Base-by-base conservation (phyloP, 2,797 vertebrate genomes). In the Gymnocypris eckloni region DNA sequence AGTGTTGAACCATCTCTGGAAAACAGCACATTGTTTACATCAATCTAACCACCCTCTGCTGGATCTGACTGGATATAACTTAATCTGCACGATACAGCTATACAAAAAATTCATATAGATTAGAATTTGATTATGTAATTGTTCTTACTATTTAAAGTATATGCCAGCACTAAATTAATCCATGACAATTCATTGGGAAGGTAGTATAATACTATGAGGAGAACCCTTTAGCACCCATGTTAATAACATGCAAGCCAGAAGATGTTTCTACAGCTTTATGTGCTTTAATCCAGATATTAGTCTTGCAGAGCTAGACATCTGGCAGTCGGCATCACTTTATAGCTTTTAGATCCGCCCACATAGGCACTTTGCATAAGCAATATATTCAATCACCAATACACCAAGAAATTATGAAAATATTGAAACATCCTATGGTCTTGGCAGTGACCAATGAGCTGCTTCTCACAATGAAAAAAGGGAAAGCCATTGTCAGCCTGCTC, bases 1-100 rank as follows among this genome's bases (percentile, higher is more conserved):
- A 66, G 54, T 87, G 81, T 70, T 89, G 90, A 82, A 93, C 90
- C 45, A 77, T 28, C 48, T 86, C 93, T 95, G 89, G 37, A 93
- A 90, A 92, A 93, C 70, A 81, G 84, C 67, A 91, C 8, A 79
- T 84, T 75, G 81, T 81, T 90, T 87, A 28, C 73, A 87, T 43
- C 78, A 90, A 89, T 88, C 75, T 87, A 88, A 84, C 76, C 39
- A 66, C 79, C 81, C 80, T 79, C 69, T 67, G 22, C 83, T 83
- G 69, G 43, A 75, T 81, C 56, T 86, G 25, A 86, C 85, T 85
- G 48, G 52, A 84, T 7, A 75, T 1, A 76, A 52, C 41, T 80
- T 70, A 43, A 33, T 79, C 75, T 85, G 75, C 50, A 72, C 56
- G 82, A 15, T 33, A 71, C 20, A 61, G 59, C 59, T 13, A 13